A percentile compares a stretch with the other conserved stretches of the same genome.
Evolutionary conservation across 1,140 invertebrate genomes (phyloP).

Genomic region (Pseudoatta argentina): DNA sequence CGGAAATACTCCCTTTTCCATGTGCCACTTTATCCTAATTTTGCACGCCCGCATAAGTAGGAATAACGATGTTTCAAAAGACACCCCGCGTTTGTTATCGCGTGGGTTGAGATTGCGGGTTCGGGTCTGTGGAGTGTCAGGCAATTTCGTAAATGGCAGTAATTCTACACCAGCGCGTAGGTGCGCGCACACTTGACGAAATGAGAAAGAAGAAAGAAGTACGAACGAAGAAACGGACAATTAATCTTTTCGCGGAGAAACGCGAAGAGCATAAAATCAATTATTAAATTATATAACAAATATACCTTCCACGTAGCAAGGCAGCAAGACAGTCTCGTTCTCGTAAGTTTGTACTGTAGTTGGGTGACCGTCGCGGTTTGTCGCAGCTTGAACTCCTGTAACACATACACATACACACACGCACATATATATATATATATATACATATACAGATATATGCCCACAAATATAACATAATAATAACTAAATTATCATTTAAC

Average conservation of each 20-base stretch:
- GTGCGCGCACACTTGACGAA: not conserved
- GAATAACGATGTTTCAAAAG: conserved; percentile 43
- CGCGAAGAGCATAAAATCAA: not conserved
- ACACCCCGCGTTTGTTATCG: conserved; percentile 32
- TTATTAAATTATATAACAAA: conserved; percentile 5
- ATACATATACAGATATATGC: not conserved
- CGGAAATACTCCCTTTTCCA: conserved; percentile 11
- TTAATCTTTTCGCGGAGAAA: conserved; percentile 23
- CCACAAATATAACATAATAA: conserved; percentile 10
- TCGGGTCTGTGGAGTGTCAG: not conserved
- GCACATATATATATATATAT: not conserved
- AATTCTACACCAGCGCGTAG: not conserved
- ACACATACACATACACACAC: not conserved
- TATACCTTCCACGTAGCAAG: conserved; percentile 89
- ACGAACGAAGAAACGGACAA: not conserved
- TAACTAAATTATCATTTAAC: conserved; percentile 32
- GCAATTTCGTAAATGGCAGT: conserved; percentile 14
- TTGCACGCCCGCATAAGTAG: conserved; percentile 33
- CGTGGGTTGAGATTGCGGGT: not conserved
- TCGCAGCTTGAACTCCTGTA: conserved; percentile 44
- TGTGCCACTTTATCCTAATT: conserved; percentile 51
- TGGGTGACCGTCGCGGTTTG: conserved; percentile 79
- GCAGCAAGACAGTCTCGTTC: conserved; percentile 91
- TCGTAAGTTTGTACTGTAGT: conserved; percentile 91
- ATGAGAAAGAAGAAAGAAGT: not conserved